These are phyloP conservation scores for Dermochelys coriacea DNA, from an alignment of 2,797 vertebrate genomes.

Conservation along the genomic window DNA sequence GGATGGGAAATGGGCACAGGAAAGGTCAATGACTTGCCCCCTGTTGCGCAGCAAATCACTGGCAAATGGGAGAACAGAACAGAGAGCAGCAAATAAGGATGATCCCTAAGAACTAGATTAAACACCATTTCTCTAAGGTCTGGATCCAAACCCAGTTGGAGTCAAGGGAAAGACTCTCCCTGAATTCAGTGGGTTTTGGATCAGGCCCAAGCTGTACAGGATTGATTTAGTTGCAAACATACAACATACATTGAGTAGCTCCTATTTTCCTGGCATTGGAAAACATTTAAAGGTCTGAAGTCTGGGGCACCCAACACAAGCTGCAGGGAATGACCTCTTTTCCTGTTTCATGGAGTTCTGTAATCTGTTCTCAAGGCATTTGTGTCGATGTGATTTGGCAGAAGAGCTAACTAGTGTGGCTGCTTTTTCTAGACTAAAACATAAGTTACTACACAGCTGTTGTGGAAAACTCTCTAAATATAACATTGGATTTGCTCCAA, in stretches of 20 bases:
- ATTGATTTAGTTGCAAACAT: neutral
- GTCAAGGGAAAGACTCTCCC: neutral
- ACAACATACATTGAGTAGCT: neutral
- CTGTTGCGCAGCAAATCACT: neutral
- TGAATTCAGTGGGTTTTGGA: neutral
- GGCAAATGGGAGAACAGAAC: neutral
- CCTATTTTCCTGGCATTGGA: neutral
- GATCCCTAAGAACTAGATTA: neutral
- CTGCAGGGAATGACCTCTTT: neutral
- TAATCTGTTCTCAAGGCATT: neutral
- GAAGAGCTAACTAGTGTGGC: neutral
- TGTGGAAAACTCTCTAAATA: constrained; percentile 46
- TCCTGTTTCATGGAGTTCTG: neutral
- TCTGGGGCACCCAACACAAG: neutral
- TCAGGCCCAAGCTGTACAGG: neutral
- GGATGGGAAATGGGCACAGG: neutral
- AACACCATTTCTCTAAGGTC: neutral
- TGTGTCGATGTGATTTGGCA: fast-evolving
- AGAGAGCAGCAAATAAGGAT: neutral
- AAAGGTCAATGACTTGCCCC: neutral
- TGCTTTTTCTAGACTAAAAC: neutral
- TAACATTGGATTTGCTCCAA: neutral
- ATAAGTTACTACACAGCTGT: constrained; percentile 11
- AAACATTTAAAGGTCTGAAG: neutral
- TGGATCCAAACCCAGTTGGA: neutral